Percentiles rank a stretch among this genome's conserved stretches.
These are phyloP conservation scores for Sciurus carolinensis DNA, from an alignment of 2,797 vertebrate species.

Conservation along the genomic window DNA sequence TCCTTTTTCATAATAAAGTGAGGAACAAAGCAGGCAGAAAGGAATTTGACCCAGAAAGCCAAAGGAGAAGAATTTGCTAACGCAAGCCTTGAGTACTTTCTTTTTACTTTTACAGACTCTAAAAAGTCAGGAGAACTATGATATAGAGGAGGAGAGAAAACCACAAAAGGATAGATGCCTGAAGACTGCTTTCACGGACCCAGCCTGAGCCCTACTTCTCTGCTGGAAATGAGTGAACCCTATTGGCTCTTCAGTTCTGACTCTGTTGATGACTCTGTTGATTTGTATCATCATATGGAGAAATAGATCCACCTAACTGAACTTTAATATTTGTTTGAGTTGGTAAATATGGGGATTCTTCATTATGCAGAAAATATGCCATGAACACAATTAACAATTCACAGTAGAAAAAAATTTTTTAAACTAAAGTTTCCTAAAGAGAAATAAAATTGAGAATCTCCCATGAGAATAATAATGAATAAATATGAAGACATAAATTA, in stretches of 20 bases:
- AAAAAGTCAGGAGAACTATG: not conserved
- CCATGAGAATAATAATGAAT: not conserved
- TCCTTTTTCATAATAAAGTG: not conserved
- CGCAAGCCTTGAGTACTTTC: not conserved
- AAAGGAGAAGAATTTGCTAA: not conserved
- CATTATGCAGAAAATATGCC: not conserved
- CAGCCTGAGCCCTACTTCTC: not conserved
- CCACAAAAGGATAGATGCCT: too few species aligned
- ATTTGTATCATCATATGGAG: not conserved
- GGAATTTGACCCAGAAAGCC: not conserved
- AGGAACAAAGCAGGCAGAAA: not conserved
- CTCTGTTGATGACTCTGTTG: not conserved
- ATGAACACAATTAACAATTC: not conserved
- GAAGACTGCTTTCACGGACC: not conserved
- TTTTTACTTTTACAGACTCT: not conserved
- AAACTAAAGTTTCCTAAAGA: not conserved
- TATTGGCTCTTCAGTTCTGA: not conserved
- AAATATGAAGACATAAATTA: constrained; percentile 4
- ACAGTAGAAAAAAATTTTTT: not conserved
- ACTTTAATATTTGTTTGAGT: not conserved
- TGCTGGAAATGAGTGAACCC: not conserved
- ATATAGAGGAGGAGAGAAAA: not conserved
- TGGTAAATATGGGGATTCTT: not conserved
- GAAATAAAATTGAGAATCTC: not conserved
- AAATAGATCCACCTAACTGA: not conserved